Conservation (phyloP, 2,797 vertebrate species). For the Pseudochirops cupreus region DNA sequence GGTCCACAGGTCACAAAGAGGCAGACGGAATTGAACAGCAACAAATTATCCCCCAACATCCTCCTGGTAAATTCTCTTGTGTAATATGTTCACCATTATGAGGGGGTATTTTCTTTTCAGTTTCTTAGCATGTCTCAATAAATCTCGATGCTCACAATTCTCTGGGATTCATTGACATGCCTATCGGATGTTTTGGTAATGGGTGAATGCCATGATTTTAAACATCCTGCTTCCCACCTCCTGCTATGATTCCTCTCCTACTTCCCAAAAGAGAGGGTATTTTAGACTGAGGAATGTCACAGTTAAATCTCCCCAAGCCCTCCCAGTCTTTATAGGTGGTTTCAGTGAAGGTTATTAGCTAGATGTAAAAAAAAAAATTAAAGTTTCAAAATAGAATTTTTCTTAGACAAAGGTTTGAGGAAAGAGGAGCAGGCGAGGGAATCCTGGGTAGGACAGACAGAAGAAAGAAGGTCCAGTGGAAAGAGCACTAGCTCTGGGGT, state of each 20-base stretch:
- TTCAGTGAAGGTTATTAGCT: constrained; percentile 37
- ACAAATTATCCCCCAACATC: not conserved
- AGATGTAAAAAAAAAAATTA: constrained; percentile 10
- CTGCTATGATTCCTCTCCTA: constrained; percentile 10
- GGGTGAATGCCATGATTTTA: not conserved
- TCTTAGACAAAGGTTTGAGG: not conserved
- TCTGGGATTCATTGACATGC: not conserved
- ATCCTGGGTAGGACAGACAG: not conserved
- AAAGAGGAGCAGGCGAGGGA: not conserved
- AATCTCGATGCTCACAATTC: not conserved
- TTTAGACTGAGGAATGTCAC: not conserved
- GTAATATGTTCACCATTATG: not conserved
- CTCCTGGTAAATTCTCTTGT: not conserved
- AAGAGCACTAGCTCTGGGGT: no score
- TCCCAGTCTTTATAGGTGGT: constrained; percentile 21
- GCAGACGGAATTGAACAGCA: not conserved
- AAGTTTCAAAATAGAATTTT: not conserved
- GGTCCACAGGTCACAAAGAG: not conserved
- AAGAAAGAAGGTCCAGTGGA: not conserved
- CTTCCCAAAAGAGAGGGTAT: constrained; percentile 15
- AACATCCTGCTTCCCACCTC: constrained; percentile 4
- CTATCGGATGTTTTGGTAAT: not conserved
- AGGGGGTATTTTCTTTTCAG: constrained; percentile 19
- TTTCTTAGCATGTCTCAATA: constrained; percentile 15
- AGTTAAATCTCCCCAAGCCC: constrained; percentile 6